phyloP scores from a whole-genome alignment of 2,797 vertebrate species.

The Falco biarmicus region DNA sequence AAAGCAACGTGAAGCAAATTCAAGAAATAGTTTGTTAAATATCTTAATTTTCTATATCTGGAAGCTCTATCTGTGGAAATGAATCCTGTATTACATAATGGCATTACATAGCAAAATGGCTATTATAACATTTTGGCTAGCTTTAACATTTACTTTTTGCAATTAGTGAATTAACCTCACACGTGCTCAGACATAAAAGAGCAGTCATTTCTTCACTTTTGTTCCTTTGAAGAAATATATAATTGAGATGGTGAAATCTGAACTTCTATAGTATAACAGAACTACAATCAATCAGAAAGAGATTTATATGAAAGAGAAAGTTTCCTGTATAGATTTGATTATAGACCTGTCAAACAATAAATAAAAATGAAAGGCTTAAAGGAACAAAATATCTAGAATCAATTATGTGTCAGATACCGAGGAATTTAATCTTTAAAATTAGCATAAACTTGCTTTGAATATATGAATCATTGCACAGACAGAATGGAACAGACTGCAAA shows the following conservation, averaged over 20 bases:
- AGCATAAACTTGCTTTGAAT: not conserved
- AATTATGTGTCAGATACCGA: not conserved
- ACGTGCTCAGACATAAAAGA: fast-evolving
- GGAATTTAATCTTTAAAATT: conserved; percentile 5
- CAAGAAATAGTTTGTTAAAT: not conserved
- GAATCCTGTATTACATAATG: not conserved
- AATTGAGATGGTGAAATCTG: not conserved
- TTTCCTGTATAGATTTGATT: not conserved
- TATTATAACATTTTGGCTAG: not conserved
- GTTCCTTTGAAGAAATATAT: not conserved
- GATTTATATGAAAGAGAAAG: not conserved
- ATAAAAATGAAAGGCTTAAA: conserved; percentile 7
- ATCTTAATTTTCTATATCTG: not conserved
- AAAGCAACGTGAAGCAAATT: not conserved
- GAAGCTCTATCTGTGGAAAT: not conserved
- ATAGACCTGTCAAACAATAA: not conserved
- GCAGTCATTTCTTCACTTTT: not conserved
- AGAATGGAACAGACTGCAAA: not conserved
- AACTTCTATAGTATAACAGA: not conserved
- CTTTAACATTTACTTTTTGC: not conserved
- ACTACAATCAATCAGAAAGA: not conserved
- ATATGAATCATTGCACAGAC: not conserved
- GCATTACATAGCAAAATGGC: not conserved
- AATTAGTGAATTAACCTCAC: not conserved
- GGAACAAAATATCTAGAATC: not conserved